These are phyloP conservation scores for Fringilla coelebs DNA, from an alignment of 2,797 vertebrate species.

Conservation along the genomic window DNA sequence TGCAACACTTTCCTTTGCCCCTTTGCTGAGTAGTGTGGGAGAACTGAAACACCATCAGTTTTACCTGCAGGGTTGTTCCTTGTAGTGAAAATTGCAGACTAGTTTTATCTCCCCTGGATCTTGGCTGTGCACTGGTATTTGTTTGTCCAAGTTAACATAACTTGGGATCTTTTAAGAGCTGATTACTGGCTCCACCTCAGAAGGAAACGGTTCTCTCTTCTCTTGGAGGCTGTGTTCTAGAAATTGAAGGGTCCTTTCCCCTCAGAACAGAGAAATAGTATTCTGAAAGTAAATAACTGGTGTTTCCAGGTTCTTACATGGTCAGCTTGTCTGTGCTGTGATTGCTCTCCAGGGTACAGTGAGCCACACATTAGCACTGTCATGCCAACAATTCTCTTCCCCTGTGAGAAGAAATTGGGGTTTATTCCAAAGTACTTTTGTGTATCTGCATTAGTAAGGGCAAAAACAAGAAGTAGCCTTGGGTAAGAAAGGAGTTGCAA, in stretches of 20 bases:
- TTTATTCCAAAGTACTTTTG: background rate
- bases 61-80: background rate
- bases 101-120: background rate
- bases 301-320: background rate
- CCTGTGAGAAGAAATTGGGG: background rate
- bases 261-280: background rate
- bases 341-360: background rate
- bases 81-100: background rate
- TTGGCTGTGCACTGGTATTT: background rate
- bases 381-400: background rate
- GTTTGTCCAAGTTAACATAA: background rate
- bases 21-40: background rate
- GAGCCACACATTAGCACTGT: background rate
- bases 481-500: background rate
- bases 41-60: background rate
- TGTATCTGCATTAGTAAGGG: background rate
- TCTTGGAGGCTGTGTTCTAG: background rate
- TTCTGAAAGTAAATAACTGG: background rate
- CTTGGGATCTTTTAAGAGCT: background rate
- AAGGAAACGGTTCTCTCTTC: background rate
- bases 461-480: background rate
- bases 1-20: background rate
- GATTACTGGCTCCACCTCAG: background rate
- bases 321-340: background rate
- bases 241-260: background rate